These are phyloP conservation scores for Phortica magna DNA, from an alignment of 2,888 invertebrate genomes.

Conservation along the genomic window DNA sequence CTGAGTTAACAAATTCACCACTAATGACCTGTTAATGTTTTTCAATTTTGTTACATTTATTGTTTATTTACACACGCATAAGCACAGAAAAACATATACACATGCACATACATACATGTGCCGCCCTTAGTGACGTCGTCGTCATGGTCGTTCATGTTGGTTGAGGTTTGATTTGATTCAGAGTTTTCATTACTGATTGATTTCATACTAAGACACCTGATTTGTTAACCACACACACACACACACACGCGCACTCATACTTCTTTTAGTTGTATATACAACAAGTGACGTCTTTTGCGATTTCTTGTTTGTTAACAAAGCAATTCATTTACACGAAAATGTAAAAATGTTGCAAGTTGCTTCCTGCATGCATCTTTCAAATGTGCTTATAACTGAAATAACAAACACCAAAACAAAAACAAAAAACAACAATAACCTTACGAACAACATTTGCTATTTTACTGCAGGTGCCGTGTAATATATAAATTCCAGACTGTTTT, in stretches of 20 bases:
- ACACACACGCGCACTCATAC: no score
- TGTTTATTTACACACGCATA: background rate
- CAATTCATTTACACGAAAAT: background rate
- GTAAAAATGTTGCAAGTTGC: background rate
- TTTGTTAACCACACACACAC: background rate
- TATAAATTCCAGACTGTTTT: conserved; percentile 39
- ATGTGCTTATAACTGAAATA: no score
- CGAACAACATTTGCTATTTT: conserved; percentile 35
- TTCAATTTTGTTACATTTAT: background rate
- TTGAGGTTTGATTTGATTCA: no score
- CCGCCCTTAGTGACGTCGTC: no score
- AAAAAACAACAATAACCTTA: background rate
- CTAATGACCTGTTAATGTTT: background rate
- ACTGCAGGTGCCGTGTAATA: background rate
- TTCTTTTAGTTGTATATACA: no score
- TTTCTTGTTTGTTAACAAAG: no score
- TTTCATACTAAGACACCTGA: background rate
- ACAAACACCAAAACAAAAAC: background rate
- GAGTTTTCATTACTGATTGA: background rate
- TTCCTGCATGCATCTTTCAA: background rate
- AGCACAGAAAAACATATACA: no score
- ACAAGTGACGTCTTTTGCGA: no score
- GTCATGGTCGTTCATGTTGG: no score
- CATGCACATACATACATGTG: no score
- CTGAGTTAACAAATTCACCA: background rate